phyloP scores from a whole-genome alignment of 1,140 invertebrate species.

The Pogonognathellus flavescens region DNA sequence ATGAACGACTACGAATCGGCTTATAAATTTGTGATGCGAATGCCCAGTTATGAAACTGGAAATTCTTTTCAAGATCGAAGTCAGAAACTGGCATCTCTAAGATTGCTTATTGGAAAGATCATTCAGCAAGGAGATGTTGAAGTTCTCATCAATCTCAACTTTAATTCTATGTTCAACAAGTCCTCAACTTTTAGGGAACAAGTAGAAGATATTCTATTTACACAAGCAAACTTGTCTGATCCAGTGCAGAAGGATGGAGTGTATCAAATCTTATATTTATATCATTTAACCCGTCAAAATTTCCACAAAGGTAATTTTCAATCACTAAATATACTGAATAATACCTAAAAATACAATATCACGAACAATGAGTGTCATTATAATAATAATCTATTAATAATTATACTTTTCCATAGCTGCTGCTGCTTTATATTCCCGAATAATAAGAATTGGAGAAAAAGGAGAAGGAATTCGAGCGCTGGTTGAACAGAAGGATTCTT shows the following conservation, averaged over 20 bases:
- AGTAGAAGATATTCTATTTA: constrained; percentile 61
- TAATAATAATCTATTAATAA: no score
- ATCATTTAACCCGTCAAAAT: constrained; percentile 59
- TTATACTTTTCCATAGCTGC: constrained; percentile 57
- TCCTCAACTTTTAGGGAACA: constrained; percentile 54
- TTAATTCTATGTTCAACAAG: constrained; percentile 54
- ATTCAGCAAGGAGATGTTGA: constrained; percentile 59
- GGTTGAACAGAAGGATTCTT: constrained; percentile 59
- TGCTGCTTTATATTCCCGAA: constrained; percentile 57
- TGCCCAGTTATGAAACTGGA: constrained; percentile 36
- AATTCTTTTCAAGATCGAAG: constrained; percentile 17
- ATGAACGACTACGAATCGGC: constrained; percentile 61
- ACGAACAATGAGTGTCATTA: no score
- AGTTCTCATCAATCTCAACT: constrained; percentile 56
- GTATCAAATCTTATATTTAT: constrained; percentile 65
- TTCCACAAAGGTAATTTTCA: constrained; percentile 62
- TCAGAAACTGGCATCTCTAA: constrained; percentile 60
- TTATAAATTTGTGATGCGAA: constrained; percentile 58
- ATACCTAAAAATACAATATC: no score
- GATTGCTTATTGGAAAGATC: constrained; percentile 57
- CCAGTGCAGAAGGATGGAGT: constrained; percentile 59
- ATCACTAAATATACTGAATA: no score
- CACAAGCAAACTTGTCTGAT: constrained; percentile 64
- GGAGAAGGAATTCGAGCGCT: constrained; percentile 58
- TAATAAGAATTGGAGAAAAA: constrained; percentile 61